These are phyloP conservation scores for Cervus canadensis DNA, from an alignment of 2,113 vertebrate genomes.

Conservation along the genomic window DNA sequence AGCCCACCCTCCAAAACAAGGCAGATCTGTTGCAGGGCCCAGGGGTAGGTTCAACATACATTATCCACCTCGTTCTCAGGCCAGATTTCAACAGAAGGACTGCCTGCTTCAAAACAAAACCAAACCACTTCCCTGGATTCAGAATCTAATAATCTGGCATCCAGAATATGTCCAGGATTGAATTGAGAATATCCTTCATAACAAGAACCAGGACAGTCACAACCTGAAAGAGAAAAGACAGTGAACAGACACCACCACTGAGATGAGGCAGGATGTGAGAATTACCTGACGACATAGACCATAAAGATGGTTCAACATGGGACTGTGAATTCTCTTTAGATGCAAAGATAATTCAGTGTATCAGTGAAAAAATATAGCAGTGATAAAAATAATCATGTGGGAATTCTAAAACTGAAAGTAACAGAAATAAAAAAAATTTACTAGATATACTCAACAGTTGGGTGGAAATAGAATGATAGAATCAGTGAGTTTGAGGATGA, in stretches of 20 bases:
- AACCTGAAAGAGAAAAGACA: neutral
- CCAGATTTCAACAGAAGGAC: too few relatives aligned
- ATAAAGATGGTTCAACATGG: neutral
- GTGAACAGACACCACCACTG: neutral
- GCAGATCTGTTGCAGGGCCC: neutral
- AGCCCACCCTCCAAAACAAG: too few relatives aligned
- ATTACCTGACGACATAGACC: neutral
- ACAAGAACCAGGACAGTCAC: neutral
- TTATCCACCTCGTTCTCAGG: neutral
- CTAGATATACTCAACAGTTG: neutral
- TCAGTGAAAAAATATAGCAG: neutral
- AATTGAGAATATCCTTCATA: neutral
- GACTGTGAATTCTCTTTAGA: neutral
- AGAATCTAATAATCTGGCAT: too few relatives aligned
- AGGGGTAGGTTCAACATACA: neutral
- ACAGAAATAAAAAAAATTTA: neutral
- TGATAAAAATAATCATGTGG: neutral
- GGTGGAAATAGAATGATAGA: neutral
- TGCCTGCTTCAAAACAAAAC: neutral
- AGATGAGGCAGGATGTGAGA: neutral
- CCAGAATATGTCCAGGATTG: neutral
- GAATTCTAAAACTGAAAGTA: neutral
- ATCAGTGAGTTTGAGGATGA: neutral
- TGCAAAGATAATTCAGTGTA: neutral
- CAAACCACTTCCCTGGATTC: rapidly evolving